Evolutionary conservation across 2,888 invertebrate genomes (phyloP), one percentile per base, ranked within the genome.

Genomic region (Euplagia quadripunctaria): DNA sequence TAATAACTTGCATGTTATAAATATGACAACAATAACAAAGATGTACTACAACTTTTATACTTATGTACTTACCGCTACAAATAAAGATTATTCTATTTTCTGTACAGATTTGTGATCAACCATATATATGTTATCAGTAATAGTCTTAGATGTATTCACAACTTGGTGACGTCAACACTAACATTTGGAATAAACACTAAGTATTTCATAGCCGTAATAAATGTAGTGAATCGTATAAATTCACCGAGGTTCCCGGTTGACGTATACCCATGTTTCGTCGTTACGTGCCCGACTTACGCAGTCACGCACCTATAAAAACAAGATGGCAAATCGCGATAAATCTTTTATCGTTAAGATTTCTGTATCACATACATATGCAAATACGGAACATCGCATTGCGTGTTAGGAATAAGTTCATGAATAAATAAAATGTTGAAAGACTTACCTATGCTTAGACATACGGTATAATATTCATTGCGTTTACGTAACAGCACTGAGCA

Each of bases 271-370:
- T 79, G 79, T 78, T 75, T 72, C 71, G 75, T 82, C 79, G 80
- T 86, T 86, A 86, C 80, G 75, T 85, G 77, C 78, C 81, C 76
- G 81, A 82, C 75, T 82, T 78, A 80, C 72, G 68, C 49, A 82
- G 84, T 83, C 89, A 89, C 89, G 90, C 80, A 85, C 82, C 79
- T 81, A 88, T 86, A 88, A 88, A 88, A 81, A 86, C 80, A 84
- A 89, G 89, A 90, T 90, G 80, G 88, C 83, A 83, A 82, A 87
- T 84, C 78, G 79, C 85, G 89, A 90, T 91, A 90, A 91, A 86
- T 86, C 84, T 85, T 82, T 86, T 86, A 90, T 90, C 88, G 89
- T 88, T 88, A 89, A 88, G 89, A 90, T 90, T 88, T 87, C 85
- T 87, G 87, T 89, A 87, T 87, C 84, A 89, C 84, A 87, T 90